Percentiles rank a stretch among this genome's conserved stretches.
Evolutionary conservation across 92 coral and sea anemone genomes (phyloP).

Genomic region (Actinernus sp.): DNA sequence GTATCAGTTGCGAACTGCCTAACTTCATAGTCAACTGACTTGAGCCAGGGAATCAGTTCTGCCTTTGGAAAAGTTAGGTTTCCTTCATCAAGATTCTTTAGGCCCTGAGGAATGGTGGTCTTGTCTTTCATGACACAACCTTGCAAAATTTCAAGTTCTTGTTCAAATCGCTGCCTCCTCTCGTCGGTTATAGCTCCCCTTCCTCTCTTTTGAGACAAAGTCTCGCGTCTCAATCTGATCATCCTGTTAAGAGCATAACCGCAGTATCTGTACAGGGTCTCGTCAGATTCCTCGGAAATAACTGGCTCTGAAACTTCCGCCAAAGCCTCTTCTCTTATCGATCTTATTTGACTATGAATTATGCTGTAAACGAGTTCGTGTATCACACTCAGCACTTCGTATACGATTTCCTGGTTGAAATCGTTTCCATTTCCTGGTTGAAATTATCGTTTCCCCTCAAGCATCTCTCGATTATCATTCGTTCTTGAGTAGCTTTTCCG

Average conservation of each 20-base stretch:
- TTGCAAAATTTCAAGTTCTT: slow-evolving; percentile 13
- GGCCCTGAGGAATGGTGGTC: slow-evolving; percentile 6
- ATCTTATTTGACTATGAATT: background rate
- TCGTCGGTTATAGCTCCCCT: slow-evolving; percentile 1
- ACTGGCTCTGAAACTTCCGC: background rate
- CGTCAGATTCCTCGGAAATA: slow-evolving; percentile 12
- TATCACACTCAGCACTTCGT: slow-evolving; percentile 31
- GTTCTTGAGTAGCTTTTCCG: slow-evolving; percentile 47
- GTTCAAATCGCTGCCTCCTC: slow-evolving; percentile 1
- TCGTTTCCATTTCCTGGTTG: slow-evolving; percentile 6
- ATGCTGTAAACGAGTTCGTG: slow-evolving; percentile 17
- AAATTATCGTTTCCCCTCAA: background rate
- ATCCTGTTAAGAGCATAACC: slow-evolving; percentile 34
- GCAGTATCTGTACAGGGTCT: slow-evolving; percentile 28
- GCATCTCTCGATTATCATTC: slow-evolving; percentile 27
- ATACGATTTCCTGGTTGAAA: slow-evolving; percentile 8
- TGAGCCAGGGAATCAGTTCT: slow-evolving; percentile 16
- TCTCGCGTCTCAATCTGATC: slow-evolving; percentile 26
- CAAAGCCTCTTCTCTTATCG: background rate
- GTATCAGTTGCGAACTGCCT: slow-evolving; percentile 9
- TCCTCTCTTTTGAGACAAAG: slow-evolving; percentile 4
- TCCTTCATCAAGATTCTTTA: slow-evolving; percentile 22
- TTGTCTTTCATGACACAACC: slow-evolving; percentile 12
- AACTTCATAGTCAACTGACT: slow-evolving; percentile 27
- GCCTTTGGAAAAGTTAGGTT: slow-evolving; percentile 26